phyloP scores from a whole-genome alignment of 2,113 vertebrate species.

The Lepisosteus oculatus region DNA sequence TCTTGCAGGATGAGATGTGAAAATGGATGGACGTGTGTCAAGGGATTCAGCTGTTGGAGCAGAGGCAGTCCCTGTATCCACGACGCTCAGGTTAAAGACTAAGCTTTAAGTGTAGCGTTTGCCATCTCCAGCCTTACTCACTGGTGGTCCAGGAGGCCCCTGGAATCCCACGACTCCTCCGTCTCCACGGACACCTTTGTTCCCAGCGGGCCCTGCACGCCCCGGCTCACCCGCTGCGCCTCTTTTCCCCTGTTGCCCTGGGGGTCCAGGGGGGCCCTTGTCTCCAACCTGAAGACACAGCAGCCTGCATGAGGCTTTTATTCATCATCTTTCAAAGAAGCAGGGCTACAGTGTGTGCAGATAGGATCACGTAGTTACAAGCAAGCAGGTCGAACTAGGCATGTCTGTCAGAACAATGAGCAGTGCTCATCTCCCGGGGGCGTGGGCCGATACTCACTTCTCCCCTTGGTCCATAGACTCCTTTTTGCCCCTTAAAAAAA shows the following conservation, averaged over 20 bases:
- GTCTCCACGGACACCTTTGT: conserved; percentile 61
- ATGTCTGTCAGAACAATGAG: not conserved
- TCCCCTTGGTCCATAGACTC: conserved; percentile 60
- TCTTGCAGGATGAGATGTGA: no score
- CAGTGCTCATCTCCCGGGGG: no score
- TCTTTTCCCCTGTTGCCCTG: conserved; percentile 56
- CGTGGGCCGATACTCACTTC: conserved; percentile 40
- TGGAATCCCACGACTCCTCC: conserved; percentile 54
- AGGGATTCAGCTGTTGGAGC: no score
- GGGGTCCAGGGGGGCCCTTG: conserved; percentile 50
- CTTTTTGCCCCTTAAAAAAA: conserved; percentile 48
- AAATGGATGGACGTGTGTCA: no score
- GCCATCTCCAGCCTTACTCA: conserved; percentile 37
- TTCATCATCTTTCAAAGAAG: no score
- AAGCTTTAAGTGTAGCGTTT: no score
- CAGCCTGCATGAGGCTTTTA: not conserved
- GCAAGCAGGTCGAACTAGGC: not conserved
- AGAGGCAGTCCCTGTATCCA: no score
- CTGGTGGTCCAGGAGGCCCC: conserved; percentile 57
- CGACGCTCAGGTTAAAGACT: no score
- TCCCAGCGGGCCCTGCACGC: conserved; percentile 49
- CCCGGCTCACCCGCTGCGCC: conserved; percentile 59
- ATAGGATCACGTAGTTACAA: not conserved
- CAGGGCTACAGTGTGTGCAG: no score
- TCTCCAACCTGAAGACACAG: conserved; percentile 58